Conservation (phyloP, 2,888 invertebrate species). For the Sturmia bella region DNA sequence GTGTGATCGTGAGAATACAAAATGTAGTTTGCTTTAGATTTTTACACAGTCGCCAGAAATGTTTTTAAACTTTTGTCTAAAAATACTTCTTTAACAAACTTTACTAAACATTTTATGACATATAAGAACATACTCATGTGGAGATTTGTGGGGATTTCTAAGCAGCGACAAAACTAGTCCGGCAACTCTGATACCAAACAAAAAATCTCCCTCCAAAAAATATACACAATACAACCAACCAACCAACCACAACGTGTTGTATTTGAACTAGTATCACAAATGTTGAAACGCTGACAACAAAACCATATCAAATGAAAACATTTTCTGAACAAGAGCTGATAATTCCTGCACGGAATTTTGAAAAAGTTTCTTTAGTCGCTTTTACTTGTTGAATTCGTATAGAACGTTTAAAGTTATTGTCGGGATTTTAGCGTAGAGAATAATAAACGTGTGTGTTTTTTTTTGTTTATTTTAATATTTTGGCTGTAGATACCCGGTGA, state of each 20-base stretch:
- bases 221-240: too few species aligned
- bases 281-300: constrained; percentile 16
- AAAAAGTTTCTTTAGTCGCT: constrained; percentile 61
- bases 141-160: too few species aligned
- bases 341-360: constrained; percentile 20
- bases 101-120: too few species aligned
- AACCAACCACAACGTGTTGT: constrained; percentile 45
- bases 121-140: too few species aligned
- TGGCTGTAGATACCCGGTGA: neutral
- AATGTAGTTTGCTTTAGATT: too few species aligned
- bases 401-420: constrained; percentile 11
- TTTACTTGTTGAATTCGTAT: constrained; percentile 58
- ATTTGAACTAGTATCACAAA: constrained; percentile 13
- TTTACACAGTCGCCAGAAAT: too few species aligned
- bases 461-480: constrained; percentile 3
- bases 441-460: constrained; percentile 14
- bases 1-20: too few species aligned
- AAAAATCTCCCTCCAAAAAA: constrained; percentile 52
- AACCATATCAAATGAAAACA: constrained; percentile 18
- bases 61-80: too few species aligned
- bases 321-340: constrained; percentile 30
- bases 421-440: neutral
- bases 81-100: too few species aligned
- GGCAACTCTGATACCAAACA: neutral
- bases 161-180: too few species aligned